These are phyloP conservation scores for Drosophila albomicans DNA, from an alignment of 1,140 invertebrate species.

Conservation along the genomic window DNA sequence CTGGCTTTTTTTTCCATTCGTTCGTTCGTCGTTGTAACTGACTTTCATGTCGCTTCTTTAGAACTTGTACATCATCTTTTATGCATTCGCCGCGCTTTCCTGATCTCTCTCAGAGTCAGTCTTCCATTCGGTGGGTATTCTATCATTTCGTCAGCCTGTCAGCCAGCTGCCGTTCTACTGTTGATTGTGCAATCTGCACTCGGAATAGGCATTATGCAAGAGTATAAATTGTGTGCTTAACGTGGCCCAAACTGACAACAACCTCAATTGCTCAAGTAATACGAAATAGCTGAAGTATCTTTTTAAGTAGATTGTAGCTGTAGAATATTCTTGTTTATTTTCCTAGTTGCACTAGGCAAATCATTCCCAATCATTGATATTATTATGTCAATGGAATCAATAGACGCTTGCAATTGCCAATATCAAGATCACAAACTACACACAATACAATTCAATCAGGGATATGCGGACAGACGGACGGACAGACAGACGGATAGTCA, in stretches of 20 bases:
- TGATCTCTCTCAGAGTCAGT: conserved; percentile 32
- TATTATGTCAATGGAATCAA: neutral
- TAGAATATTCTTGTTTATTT: neutral
- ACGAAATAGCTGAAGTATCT: conserved; percentile 13
- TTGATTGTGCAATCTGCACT: conserved; percentile 27
- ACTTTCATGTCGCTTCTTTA: conserved; percentile 48
- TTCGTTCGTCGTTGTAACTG: conserved; percentile 11
- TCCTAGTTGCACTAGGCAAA: too few species aligned
- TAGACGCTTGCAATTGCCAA: conserved; percentile 3
- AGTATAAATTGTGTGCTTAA: conserved; percentile 11
- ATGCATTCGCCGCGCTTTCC: conserved; percentile 46
- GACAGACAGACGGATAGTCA: neutral
- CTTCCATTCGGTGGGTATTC: neutral
- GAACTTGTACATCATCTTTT: conserved; percentile 54
- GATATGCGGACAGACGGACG: conserved; percentile 1
- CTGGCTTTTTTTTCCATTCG: neutral
- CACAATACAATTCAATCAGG: conserved; percentile 8
- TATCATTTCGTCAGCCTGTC: neutral
- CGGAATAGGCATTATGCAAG: conserved; percentile 32
- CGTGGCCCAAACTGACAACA: conserved; percentile 8
- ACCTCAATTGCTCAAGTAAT: conserved; percentile 6
- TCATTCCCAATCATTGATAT: too few species aligned
- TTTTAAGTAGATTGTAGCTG: neutral
- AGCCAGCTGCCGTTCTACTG: conserved; percentile 18
- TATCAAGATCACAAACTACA: neutral